Conservation (phyloP, 2,797 vertebrate genomes). For the Pseudochirops cupreus region DNA sequence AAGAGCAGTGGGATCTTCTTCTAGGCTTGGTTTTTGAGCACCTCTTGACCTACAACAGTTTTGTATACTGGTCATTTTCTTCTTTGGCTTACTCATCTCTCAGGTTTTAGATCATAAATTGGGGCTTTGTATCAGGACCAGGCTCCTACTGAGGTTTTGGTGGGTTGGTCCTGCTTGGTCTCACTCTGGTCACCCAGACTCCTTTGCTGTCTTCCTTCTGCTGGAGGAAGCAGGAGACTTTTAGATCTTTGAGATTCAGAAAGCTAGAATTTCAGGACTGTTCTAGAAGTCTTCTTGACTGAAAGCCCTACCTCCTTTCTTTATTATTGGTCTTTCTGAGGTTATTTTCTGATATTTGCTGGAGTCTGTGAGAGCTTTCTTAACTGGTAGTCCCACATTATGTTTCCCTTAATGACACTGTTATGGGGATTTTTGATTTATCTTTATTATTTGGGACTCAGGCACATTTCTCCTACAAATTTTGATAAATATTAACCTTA, state of each 20-base stretch:
- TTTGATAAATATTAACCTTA: background rate
- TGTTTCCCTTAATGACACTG: background rate
- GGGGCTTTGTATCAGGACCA: background rate
- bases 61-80: background rate
- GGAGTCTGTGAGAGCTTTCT: background rate
- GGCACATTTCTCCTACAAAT: background rate
- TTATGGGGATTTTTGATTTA: background rate
- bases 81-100: background rate
- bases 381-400: background rate
- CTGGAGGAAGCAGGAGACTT: background rate
- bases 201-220: background rate
- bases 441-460: background rate
- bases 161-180: background rate
- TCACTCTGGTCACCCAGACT: background rate
- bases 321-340: background rate
- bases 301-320: background rate
- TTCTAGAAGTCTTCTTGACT: background rate
- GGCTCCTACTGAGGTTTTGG: background rate
- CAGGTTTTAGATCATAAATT: background rate
- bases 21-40: background rate
- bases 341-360: background rate
- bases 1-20: background rate
- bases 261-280: background rate
- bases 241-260: too few species aligned
- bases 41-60: background rate